Conservation (phyloP, 2,797 vertebrate species). For the Gymnoscopelus microlampas region DNA sequence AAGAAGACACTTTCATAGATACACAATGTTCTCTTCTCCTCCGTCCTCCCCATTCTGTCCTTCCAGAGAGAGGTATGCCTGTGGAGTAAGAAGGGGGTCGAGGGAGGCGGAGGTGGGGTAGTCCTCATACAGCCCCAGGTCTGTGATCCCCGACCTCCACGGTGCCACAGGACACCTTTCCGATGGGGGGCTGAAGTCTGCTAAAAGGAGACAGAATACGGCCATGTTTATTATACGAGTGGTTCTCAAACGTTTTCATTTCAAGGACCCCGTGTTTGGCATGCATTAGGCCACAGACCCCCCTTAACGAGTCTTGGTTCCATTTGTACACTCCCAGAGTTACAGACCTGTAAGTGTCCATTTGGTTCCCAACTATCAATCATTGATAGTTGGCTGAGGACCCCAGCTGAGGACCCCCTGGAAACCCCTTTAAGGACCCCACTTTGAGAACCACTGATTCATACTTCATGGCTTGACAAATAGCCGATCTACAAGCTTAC, state of each 20-base stretch:
- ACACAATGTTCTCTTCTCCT: conserved; percentile 81
- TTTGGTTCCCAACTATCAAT: too few relatives aligned
- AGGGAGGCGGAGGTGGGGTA: conserved; percentile 66
- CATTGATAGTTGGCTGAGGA: too few relatives aligned
- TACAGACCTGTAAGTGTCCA: too few relatives aligned
- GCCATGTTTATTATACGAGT: background rate
- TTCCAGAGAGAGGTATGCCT: conserved; percentile 73
- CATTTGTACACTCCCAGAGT: too few relatives aligned
- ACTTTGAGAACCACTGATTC: too few relatives aligned
- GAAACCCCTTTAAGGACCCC: background rate
- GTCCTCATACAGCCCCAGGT: conserved; percentile 61
- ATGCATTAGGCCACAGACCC: too few relatives aligned
- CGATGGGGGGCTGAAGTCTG: conserved; percentile 55
- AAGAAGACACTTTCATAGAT: conserved; percentile 64
- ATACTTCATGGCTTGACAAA: background rate
- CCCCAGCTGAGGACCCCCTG: background rate
- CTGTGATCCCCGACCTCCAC: conserved; percentile 66
- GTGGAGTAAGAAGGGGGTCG: conserved; percentile 62
- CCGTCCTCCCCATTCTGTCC: conserved; percentile 73
- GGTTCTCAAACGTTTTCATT: too few relatives aligned
- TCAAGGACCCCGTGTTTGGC: too few relatives aligned
- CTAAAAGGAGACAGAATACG: conserved; percentile 30
- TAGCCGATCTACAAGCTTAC: background rate
- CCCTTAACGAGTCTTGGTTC: too few relatives aligned
- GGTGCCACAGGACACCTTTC: conserved; percentile 47